These are phyloP conservation scores for Oligia fasciuncula DNA, from an alignment of 2,888 invertebrate genomes.

Conservation along the genomic window DNA sequence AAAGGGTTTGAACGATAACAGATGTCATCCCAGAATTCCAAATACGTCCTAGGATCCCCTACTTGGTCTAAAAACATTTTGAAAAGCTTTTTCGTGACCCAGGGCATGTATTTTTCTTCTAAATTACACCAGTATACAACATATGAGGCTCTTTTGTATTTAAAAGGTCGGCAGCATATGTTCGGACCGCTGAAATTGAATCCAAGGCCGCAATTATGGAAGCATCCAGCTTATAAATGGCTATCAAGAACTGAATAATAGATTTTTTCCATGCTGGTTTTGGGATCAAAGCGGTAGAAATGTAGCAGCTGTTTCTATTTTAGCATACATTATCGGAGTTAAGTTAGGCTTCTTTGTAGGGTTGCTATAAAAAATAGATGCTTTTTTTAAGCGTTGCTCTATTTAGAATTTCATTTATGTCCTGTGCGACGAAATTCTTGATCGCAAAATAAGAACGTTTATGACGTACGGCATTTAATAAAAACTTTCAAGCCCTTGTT, in stretches of 20 bases:
- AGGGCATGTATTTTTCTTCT: conserved; percentile 28
- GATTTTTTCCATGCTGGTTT: conserved; percentile 33
- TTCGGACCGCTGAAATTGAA: conserved; percentile 55
- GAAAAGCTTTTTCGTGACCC: conserved; percentile 18
- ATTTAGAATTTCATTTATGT: not conserved
- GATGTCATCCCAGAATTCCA: conserved; percentile 36
- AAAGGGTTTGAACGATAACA: conserved; percentile 34
- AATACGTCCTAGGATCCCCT: conserved; percentile 44
- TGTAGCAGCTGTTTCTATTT: conserved; percentile 26
- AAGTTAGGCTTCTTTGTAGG: not conserved
- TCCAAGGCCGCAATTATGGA: conserved; percentile 59
- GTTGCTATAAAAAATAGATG: not conserved
- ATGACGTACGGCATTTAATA: no score
- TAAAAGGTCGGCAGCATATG: conserved; percentile 59
- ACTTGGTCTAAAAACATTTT: conserved; percentile 41
- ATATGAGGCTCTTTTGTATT: conserved; percentile 49
- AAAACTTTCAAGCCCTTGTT: no score
- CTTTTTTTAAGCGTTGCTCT: not conserved
- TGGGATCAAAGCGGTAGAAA: conserved; percentile 13
- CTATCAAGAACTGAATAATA: conserved; percentile 43
- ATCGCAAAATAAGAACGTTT: not conserved
- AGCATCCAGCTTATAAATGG: conserved; percentile 54
- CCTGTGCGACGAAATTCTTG: not conserved
- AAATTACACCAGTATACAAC: conserved; percentile 42
- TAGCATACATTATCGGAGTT: not conserved